phyloP scores from a whole-genome alignment of 2,797 vertebrate species.

The Lithobates sylvaticus region DNA sequence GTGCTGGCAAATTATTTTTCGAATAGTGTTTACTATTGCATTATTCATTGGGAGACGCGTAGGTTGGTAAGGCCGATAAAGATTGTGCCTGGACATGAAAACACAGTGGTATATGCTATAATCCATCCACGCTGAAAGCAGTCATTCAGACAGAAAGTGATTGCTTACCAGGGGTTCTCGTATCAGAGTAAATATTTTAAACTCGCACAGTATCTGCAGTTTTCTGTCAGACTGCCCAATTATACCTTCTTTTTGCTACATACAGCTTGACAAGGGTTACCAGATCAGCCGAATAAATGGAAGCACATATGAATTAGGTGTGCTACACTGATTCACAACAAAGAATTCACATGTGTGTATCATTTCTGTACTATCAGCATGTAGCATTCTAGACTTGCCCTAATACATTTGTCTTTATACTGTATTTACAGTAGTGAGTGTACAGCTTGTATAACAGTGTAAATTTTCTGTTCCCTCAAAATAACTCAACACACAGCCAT shows the following conservation, averaged over 20 bases:
- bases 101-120: slow-evolving; percentile 42
- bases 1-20: slow-evolving; percentile 7
- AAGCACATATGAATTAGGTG: not conserved
- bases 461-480: too few relatives aligned
- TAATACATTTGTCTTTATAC: too few relatives aligned
- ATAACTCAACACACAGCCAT: too few relatives aligned
- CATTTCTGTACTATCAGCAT: not conserved
- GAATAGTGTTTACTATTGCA: not conserved
- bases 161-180: slow-evolving; percentile 46
- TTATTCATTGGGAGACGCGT: slow-evolving; percentile 28
- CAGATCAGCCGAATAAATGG: slow-evolving; percentile 13
- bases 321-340: not conserved
- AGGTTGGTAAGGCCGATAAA: slow-evolving; percentile 40
- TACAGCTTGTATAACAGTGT: too few relatives aligned
- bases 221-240: slow-evolving; percentile 29
- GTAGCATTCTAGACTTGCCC: not conserved
- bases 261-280: slow-evolving; percentile 5
- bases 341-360: not conserved
- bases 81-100: slow-evolving; percentile 48
- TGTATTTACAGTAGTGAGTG: too few relatives aligned
- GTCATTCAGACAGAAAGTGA: slow-evolving; percentile 41
- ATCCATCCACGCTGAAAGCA: slow-evolving; percentile 43
- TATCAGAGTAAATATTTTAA: slow-evolving; percentile 53
- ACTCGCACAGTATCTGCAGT: slow-evolving; percentile 19
- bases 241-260: slow-evolving; percentile 14